Conservation (phyloP, 1,140 invertebrate genomes). For the Scaptomyza pallida region DNA sequence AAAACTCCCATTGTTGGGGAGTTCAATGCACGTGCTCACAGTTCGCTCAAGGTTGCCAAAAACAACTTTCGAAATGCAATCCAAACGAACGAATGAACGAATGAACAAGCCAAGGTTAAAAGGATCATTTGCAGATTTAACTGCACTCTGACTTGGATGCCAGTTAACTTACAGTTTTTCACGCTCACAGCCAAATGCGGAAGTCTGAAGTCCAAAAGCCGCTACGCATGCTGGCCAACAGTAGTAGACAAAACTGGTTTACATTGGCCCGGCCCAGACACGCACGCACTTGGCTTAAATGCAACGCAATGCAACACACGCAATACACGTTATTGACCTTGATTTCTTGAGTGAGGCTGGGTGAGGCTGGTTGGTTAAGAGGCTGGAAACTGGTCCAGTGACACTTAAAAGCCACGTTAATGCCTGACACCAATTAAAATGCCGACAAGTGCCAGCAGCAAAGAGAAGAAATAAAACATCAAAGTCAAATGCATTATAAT, state of each 20-base stretch:
- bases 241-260: slow-evolving; percentile 53
- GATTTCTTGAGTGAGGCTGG: slow-evolving; percentile 56
- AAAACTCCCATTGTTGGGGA: slow-evolving; percentile 2
- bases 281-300: slow-evolving; percentile 34
- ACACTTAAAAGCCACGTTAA: slow-evolving; percentile 64
- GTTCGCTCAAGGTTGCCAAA: slow-evolving; percentile 49
- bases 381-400: slow-evolving; percentile 70
- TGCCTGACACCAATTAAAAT: slow-evolving; percentile 9
- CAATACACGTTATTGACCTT: slow-evolving; percentile 73
- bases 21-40: slow-evolving; percentile 59
- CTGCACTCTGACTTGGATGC: not conserved
- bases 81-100: not conserved
- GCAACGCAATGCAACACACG: slow-evolving; percentile 24
- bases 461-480: too few relatives aligned
- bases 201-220: slow-evolving; percentile 67
- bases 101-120: slow-evolving; percentile 55
- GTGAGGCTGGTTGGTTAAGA: not conserved
- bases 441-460: slow-evolving; percentile 1
- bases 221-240: slow-evolving; percentile 70
- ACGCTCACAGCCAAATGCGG: slow-evolving; percentile 45
- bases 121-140: slow-evolving; percentile 25
- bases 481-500: slow-evolving; percentile 30
- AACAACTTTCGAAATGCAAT: slow-evolving; percentile 71
- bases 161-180: slow-evolving; percentile 33
- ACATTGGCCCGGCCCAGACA: slow-evolving; percentile 27